Evolutionary conservation across 2,888 invertebrate species (phyloP).

Genomic region (Netelia fuscicornis): DNA sequence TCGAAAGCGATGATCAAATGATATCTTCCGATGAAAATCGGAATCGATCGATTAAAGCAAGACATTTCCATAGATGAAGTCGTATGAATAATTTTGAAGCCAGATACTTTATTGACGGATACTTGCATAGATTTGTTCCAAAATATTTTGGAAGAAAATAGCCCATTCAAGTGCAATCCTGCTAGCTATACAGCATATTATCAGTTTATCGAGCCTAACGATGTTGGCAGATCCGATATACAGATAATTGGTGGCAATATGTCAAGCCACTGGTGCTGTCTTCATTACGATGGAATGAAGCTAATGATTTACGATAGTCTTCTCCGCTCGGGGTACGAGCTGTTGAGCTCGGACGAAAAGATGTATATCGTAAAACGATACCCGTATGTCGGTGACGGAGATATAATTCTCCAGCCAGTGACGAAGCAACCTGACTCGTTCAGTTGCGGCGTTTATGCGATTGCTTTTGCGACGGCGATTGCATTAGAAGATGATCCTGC

Average conservation of each 20-base stretch:
- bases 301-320: constrained; percentile 50
- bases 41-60: constrained; percentile 1
- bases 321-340: constrained; percentile 1
- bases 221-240: constrained; percentile 16
- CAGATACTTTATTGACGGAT: constrained; percentile 5
- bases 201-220: constrained; percentile 29
- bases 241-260: constrained; percentile 60
- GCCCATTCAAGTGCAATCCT: constrained; percentile 17
- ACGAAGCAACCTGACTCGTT: constrained; percentile 41
- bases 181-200: constrained; percentile 17
- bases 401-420: constrained; percentile 25
- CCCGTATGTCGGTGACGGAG: neutral
- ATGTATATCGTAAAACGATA: constrained; percentile 41
- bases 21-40: neutral
- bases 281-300: constrained; percentile 36
- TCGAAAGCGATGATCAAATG: constrained; percentile 5
- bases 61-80: constrained; percentile 44
- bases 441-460: constrained; percentile 58
- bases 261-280: constrained; percentile 53
- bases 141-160: constrained; percentile 10
- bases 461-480: constrained; percentile 52
- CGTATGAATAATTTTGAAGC: neutral
- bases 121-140: constrained; percentile 48
- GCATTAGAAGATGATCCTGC: constrained; percentile 28
- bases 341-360: constrained; percentile 29